A percentile compares a stretch with the other conserved stretches of the same genome.
Evolutionary conservation across 1,140 invertebrate species (phyloP).

Genomic region (Amyelois transitella): DNA sequence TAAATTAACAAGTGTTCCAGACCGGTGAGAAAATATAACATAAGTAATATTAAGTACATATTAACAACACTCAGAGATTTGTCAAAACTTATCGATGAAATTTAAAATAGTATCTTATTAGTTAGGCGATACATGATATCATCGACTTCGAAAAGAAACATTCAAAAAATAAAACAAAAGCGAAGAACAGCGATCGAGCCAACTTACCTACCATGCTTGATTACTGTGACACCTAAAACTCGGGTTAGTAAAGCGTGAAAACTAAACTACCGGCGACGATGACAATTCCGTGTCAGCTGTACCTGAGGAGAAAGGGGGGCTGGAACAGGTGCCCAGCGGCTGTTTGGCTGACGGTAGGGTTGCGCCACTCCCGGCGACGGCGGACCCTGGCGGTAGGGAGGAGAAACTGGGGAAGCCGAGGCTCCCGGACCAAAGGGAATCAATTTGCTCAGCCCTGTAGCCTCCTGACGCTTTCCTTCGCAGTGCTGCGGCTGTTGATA

Average conservation of each 20-base stretch:
- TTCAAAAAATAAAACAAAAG: too few species aligned
- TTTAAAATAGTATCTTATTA: not conserved
- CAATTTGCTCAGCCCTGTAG: slow-evolving; percentile 58
- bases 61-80: not conserved
- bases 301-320: slow-evolving; percentile 66
- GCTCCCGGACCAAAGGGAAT: slow-evolving; percentile 58
- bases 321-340: slow-evolving; percentile 63
- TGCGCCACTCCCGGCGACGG: slow-evolving; percentile 55
- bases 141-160: too few species aligned
- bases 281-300: slow-evolving; percentile 15
- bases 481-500: slow-evolving; percentile 50
- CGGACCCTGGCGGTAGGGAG: slow-evolving; percentile 52
- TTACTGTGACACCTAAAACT: not conserved
- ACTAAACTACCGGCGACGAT: slow-evolving; percentile 22
- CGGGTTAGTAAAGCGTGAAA: slow-evolving; percentile 6
- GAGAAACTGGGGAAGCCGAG: slow-evolving; percentile 31
- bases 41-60: not conserved
- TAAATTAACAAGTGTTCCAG: not conserved
- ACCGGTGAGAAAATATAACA: not conserved
- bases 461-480: slow-evolving; percentile 50
- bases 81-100: not conserved
- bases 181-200: not conserved
- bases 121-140: too few species aligned
- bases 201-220: not conserved
- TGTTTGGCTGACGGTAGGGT: slow-evolving; percentile 59